Percentiles rank a stretch among this genome's conserved stretches.
These are phyloP conservation scores for Thecophora atra DNA, from an alignment of 2,888 invertebrate species.

Conservation along the genomic window DNA sequence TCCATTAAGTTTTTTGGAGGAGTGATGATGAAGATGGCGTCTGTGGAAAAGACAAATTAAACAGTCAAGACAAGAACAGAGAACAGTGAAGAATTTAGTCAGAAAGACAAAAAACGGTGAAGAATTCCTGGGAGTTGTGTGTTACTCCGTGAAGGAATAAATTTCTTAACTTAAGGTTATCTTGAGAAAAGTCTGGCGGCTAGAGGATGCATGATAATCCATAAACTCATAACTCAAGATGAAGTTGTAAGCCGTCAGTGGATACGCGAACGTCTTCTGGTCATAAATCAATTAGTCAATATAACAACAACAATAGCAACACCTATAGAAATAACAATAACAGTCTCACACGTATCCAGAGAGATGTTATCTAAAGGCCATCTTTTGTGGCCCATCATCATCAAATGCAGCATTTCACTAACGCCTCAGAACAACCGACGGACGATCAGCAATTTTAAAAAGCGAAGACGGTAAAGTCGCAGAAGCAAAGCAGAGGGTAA, in stretches of 20 bases:
- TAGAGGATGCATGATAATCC: neutral
- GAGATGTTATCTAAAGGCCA: neutral
- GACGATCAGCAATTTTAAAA: neutral
- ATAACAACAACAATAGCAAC: constrained; percentile 12
- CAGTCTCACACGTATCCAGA: neutral
- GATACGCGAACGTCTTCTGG: constrained; percentile 33
- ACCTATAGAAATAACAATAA: constrained; percentile 12
- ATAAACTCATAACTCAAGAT: constrained; percentile 36
- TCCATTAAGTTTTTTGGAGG: too few relatives aligned
- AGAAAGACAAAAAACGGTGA: too few relatives aligned
- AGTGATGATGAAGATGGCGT: too few relatives aligned
- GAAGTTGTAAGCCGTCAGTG: constrained; percentile 36
- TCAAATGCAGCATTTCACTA: constrained; percentile 14
- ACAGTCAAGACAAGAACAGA: too few relatives aligned
- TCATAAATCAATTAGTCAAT: constrained; percentile 28
- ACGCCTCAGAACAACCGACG: constrained; percentile 9
- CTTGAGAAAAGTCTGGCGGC: neutral
- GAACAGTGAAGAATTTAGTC: too few relatives aligned
- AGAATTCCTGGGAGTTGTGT: too few relatives aligned
- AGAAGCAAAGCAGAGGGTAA: neutral
- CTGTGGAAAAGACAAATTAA: too few relatives aligned
- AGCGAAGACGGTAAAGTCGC: neutral
- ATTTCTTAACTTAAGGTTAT: neutral
- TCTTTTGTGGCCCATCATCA: constrained; percentile 22
- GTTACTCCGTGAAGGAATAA: too few relatives aligned